Conservation (phyloP, 53 echinoderm and acorn worm genomes). For the Zoroaster sp. region DNA sequence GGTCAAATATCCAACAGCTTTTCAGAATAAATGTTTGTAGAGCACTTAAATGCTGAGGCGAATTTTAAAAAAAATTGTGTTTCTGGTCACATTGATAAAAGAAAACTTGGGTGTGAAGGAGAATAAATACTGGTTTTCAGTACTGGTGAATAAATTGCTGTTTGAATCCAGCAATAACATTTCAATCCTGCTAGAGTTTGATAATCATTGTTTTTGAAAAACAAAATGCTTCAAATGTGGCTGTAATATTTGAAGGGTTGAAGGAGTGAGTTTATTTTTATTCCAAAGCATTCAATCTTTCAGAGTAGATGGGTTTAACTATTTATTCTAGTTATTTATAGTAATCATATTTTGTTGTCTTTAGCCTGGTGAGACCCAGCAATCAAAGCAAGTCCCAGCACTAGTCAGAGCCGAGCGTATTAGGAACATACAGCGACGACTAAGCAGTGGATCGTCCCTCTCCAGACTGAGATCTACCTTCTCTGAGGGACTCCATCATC, state of each 20-base stretch:
- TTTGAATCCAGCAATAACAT: no score
- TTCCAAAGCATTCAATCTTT: not conserved
- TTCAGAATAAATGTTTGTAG: no score
- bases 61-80: no score
- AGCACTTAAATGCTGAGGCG: no score
- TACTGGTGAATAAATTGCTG: no score
- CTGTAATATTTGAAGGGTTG: not conserved
- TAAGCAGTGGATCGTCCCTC: not conserved
- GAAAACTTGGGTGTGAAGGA: no score
- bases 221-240: no score
- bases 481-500: slow-evolving; percentile 19
- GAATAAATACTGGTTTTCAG: no score
- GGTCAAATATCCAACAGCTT: not conserved
- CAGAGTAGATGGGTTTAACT: not conserved
- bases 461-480: not conserved
- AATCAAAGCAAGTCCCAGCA: not conserved
- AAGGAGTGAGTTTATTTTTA: not conserved
- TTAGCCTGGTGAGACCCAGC: not conserved
- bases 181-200: no score
- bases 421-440: slow-evolving; percentile 1
- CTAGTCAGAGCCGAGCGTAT: slow-evolving; percentile 13
- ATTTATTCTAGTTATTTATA: not conserved
- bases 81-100: no score
- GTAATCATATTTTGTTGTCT: not conserved
- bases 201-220: no score